Percentiles rank a stretch among this genome's conserved stretches.
Conservation (phyloP, 2,113 vertebrate species). For the Sardina pilchardus region DNA sequence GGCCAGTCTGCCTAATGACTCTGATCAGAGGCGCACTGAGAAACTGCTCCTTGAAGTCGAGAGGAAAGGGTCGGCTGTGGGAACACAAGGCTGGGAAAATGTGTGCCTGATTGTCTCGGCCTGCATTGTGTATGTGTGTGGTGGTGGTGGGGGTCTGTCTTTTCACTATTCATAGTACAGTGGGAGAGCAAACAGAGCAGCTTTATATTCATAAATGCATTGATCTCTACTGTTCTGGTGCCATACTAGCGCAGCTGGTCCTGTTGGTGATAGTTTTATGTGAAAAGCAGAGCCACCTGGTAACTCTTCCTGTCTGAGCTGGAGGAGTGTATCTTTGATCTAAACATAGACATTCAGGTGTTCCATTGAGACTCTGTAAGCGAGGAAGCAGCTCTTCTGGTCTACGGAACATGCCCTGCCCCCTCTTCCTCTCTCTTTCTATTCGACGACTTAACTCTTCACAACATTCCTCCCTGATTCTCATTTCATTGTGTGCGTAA, state of each 20-base stretch:
- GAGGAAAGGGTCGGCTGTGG: neutral
- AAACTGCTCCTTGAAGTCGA: neutral
- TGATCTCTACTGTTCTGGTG: neutral
- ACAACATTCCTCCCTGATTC: neutral
- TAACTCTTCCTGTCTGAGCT: neutral
- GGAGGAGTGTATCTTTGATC: neutral
- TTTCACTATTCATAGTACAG: no score
- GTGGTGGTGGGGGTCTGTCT: neutral
- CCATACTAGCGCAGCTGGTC: neutral
- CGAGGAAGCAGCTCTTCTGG: neutral
- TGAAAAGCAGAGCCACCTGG: no score
- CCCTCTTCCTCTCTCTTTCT: neutral
- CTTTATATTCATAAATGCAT: neutral
- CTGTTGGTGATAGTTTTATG: neutral
- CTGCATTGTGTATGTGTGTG: neutral
- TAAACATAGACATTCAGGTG: neutral
- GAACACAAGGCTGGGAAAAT: neutral
- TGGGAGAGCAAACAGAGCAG: no score
- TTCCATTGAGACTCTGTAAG: neutral
- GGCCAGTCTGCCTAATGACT: neutral
- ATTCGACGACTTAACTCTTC: neutral
- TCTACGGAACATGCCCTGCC: neutral
- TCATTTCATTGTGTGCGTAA: neutral
- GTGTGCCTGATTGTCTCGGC: neutral
- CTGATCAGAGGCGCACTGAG: neutral